Evolutionary conservation across 2,797 vertebrate genomes (phyloP).

Genomic region (Dallia pectoralis): DNA sequence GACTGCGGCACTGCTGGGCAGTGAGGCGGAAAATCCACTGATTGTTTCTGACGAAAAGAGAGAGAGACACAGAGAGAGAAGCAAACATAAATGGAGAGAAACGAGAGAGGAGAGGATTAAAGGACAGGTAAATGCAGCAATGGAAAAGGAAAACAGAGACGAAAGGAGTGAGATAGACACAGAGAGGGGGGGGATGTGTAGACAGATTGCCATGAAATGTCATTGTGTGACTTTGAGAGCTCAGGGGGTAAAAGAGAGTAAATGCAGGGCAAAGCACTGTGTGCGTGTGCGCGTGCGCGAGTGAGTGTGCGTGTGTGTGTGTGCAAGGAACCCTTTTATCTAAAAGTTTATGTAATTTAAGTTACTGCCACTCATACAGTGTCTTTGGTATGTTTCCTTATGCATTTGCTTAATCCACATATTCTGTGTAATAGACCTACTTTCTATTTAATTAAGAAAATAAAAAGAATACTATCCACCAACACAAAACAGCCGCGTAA

Average conservation of each 20-base stretch:
- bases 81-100: conserved; percentile 17
- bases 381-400: conserved; percentile 4
- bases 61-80: conserved; percentile 35
- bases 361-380: too few species aligned
- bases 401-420: too few species aligned
- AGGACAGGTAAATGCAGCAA: conserved; percentile 1
- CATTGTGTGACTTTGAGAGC: conserved; percentile 43
- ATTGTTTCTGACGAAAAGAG: conserved; percentile 75
- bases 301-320: too few species aligned
- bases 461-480: too few species aligned
- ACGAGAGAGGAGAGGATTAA: conserved; percentile 20
- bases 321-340: too few species aligned
- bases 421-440: too few species aligned
- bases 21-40: conserved; percentile 74
- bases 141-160: not conserved
- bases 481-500: too few species aligned
- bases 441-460: too few species aligned
- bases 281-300: too few species aligned
- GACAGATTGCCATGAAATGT: conserved; percentile 46
- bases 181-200: conserved; percentile 20
- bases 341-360: too few species aligned
- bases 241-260: conserved; percentile 16
- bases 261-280: too few species aligned
- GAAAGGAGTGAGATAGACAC: conserved; percentile 8
- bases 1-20: conserved; percentile 72